These are phyloP conservation scores for Drosophila algonquin DNA, from an alignment of 2,888 invertebrate genomes.

Conservation along the genomic window DNA sequence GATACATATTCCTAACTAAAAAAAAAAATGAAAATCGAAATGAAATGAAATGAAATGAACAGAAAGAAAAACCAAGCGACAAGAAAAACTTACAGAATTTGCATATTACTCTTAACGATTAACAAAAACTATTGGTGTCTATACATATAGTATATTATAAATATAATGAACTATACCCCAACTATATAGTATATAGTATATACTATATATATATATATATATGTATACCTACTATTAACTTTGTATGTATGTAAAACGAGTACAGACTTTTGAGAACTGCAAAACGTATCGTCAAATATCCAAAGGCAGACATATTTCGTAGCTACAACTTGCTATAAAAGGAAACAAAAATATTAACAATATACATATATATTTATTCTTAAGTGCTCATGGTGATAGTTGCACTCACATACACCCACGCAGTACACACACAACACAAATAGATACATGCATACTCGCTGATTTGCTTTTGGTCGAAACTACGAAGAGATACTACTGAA, in stretches of 20 bases:
- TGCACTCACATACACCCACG: conserved; percentile 27
- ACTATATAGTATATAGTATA: conserved; percentile 3
- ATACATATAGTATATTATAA: conserved; percentile 36
- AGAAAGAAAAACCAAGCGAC: conserved; percentile 21
- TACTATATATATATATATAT: conserved; percentile 21
- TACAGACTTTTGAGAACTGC: conserved; percentile 67
- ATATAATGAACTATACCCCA: conserved; percentile 30
- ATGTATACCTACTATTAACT: conserved; percentile 33
- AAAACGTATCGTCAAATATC: conserved; percentile 52
- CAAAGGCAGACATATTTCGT: conserved; percentile 38
- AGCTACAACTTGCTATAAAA: conserved; percentile 29
- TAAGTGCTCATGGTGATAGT: conserved; percentile 67
- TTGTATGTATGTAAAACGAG: conserved; percentile 43
- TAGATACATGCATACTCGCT: conserved; percentile 54
- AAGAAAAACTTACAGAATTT: conserved; percentile 50
- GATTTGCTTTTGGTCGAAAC: conserved; percentile 34
- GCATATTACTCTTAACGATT: conserved; percentile 51
- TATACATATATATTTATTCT: conserved; percentile 12
- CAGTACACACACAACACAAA: conserved; percentile 38
- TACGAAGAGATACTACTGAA: conserved; percentile 27
- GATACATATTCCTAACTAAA: conserved; percentile 33
- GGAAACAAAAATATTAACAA: conserved; percentile 19
- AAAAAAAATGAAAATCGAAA: conserved; percentile 16
- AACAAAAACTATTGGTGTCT: conserved; percentile 60
- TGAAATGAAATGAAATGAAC: conserved; percentile 21